Conservation (phyloP, 2,888 invertebrate species). For the Ditula angustiorana region DNA sequence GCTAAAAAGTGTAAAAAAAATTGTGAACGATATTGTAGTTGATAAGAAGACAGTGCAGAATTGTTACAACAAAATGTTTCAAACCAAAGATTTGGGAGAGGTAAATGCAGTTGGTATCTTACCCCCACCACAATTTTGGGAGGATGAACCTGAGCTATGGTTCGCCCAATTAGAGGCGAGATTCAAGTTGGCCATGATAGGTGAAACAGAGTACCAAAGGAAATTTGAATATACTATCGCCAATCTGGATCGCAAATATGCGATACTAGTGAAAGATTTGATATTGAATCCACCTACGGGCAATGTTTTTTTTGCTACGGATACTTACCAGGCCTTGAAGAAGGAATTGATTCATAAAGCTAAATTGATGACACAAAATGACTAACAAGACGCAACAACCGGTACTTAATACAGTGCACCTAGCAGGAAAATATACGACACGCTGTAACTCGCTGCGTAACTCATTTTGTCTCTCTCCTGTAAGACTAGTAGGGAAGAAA, state of each 20-base stretch:
- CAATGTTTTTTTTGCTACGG: not conserved
- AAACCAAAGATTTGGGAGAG: too few species aligned
- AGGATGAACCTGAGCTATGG: not conserved
- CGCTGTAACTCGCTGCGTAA: too few species aligned
- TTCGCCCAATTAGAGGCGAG: not conserved
- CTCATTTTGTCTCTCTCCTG: too few species aligned
- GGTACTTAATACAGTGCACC: too few species aligned
- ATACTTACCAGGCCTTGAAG: not conserved
- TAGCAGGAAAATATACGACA: too few species aligned
- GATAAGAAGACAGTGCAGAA: too few species aligned
- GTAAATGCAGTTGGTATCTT: not conserved
- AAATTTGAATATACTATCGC: not conserved
- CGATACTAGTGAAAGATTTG: not conserved
- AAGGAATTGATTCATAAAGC: not conserved
- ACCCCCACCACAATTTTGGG: not conserved
- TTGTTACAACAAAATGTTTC: too few species aligned
- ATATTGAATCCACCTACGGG: not conserved
- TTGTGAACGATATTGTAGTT: too few species aligned
- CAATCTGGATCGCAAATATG: not conserved
- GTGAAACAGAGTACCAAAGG: not conserved
- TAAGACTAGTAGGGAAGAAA: too few species aligned
- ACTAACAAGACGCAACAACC: too few species aligned
- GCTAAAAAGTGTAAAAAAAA: too few species aligned
- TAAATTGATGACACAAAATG: not conserved
- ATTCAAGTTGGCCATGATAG: not conserved